Evolutionary conservation across 35 echinoderm and acorn worm species (phyloP), one percentile per base, ranked within the genome.

Genomic region (Hemicentrotus pulcherrimus): DNA sequence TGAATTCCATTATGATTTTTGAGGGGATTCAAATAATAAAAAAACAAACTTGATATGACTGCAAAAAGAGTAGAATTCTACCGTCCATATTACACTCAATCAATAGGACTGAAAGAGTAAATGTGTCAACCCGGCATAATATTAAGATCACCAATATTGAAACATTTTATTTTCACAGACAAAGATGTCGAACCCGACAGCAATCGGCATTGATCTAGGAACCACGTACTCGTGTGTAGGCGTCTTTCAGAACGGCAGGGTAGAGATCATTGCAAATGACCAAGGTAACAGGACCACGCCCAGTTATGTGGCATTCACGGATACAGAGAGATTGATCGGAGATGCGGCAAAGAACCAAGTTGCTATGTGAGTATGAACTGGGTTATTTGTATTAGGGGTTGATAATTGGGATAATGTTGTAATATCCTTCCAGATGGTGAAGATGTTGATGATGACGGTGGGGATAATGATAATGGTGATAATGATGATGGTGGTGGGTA

Each of bases 301-400:
- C 22, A 78, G 65, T 78, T 78, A 78, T 7, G 65, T 78, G 22
- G 65, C 65, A 8, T 78, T 78, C 65, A 78, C 65, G 22, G 65
- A 78, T 78, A 78, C 65, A n/a, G 65, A 78, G 65, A n/a, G 65
- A n/a, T 78, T 78, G 65, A 78, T 78, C 65, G 65, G 65, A 28
- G 65, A 78, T 78, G 65, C 65, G 65, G 65, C 65, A 1, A 78
- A 78, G 65, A 78, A 78, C 65, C 65, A 78, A 78, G 65, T 78
- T 78, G 65, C 65, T 28, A 78, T 78, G 65, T 78, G 65, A 46
- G 88, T 35, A 47, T 46, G 0, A 46, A 41, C 22, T 15, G 88
- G 9, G 46, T 16, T 46, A 6, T 46, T 18, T 16, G 12, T 41
- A 41, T 1, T 31, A 88, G 9, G 86, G 58, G 46, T 18, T 59